phyloP scores from a whole-genome alignment of 2,888 invertebrate genomes.

The Baronia brevicornis region DNA sequence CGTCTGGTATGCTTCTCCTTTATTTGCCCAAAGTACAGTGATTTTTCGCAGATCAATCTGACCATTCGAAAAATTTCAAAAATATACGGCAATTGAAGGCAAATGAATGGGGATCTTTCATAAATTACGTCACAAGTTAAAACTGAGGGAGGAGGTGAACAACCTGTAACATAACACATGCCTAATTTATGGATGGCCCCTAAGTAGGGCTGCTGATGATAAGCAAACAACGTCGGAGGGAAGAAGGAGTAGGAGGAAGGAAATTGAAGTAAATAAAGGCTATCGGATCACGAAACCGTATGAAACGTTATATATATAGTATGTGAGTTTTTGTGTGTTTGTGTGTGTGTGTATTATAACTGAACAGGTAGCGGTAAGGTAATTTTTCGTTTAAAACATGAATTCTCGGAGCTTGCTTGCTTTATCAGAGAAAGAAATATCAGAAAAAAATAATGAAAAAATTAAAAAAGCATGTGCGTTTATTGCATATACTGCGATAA shows the following conservation, averaged over 20 bases:
- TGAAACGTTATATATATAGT: no score
- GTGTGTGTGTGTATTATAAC: no score
- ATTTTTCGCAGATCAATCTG: constrained; percentile 18
- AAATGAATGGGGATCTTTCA: no score
- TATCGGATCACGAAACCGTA: no score
- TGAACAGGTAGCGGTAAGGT: no score
- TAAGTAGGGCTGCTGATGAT: background rate
- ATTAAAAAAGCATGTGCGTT: background rate
- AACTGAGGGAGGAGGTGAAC: background rate
- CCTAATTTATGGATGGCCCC: background rate
- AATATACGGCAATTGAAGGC: no score
- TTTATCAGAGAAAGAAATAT: constrained; percentile 8
- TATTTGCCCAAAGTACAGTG: constrained; percentile 38
- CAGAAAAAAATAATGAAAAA: constrained; percentile 2
- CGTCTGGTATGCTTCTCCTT: constrained; percentile 60
- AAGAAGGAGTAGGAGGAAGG: background rate
- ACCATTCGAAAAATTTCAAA: no score
- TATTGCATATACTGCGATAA: constrained; percentile 29
- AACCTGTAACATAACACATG: background rate
- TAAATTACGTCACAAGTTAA: background rate
- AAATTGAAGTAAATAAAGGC: no score
- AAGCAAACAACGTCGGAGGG: background rate
- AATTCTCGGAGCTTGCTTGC: no score
- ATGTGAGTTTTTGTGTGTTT: no score
- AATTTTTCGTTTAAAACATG: no score